A percentile compares a stretch with the other conserved stretches of the same genome.
Conservation (phyloP, 2,113 vertebrate species). For the Irena cyanogastra region DNA sequence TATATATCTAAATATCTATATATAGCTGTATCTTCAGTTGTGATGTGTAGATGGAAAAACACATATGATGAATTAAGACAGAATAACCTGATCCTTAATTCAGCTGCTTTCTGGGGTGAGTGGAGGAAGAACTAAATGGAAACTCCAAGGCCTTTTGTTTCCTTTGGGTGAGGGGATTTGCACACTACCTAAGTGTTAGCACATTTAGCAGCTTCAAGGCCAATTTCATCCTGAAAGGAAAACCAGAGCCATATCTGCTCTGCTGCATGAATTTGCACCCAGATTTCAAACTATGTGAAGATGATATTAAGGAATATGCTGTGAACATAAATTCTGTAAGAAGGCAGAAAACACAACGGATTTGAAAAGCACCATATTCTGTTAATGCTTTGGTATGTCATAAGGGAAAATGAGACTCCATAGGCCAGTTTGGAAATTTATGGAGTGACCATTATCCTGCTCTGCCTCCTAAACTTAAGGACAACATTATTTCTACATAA, state of each 20-base stretch:
- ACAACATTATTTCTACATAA: neutral
- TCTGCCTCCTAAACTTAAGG: neutral
- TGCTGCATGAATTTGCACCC: neutral
- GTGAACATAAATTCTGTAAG: neutral
- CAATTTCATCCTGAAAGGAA: neutral
- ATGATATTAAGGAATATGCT: neutral
- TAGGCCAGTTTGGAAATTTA: neutral
- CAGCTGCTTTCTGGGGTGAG: neutral
- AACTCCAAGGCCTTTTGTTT: neutral
- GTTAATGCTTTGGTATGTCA: neutral
- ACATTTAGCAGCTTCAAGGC: neutral
- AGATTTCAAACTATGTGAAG: neutral
- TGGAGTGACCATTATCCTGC: neutral
- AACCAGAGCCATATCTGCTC: neutral
- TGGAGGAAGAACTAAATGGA: neutral
- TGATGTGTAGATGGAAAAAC: neutral
- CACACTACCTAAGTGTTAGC: neutral
- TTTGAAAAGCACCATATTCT: neutral
- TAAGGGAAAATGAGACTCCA: neutral
- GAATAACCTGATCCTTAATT: neutral
- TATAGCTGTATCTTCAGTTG: neutral
- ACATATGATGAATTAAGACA: neutral
- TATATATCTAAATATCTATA: too few relatives aligned
- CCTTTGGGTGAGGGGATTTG: neutral
- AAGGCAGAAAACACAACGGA: neutral